These are phyloP conservation scores for Takifugu rubripes DNA, from an alignment of 2,797 vertebrate species.

Conservation along the genomic window DNA sequence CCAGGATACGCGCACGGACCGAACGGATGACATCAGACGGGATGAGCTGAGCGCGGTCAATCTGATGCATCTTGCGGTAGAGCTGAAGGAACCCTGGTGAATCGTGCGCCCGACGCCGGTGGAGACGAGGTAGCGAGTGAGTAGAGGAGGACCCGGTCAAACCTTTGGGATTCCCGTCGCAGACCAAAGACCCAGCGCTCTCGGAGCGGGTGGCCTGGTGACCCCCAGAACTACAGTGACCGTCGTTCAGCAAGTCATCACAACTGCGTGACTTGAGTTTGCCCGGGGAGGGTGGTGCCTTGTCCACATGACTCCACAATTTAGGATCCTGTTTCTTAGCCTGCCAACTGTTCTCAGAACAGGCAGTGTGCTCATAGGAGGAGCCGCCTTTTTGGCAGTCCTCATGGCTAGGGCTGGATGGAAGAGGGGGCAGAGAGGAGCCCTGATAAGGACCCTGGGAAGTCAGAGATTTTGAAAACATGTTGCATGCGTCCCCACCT, in stretches of 20 bases:
- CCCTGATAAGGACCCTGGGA: slow-evolving; percentile 79
- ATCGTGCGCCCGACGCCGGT: slow-evolving; percentile 78
- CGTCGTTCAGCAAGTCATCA: slow-evolving; percentile 87
- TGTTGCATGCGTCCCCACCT: slow-evolving; percentile 94
- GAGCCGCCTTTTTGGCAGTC: slow-evolving; percentile 73
- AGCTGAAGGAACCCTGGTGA: slow-evolving; percentile 93
- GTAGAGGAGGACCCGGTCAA: slow-evolving; percentile 38
- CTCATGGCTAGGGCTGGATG: slow-evolving; percentile 50
- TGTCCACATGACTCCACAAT: slow-evolving; percentile 89
- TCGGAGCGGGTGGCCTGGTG: slow-evolving; percentile 81
- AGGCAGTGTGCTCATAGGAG: slow-evolving; percentile 81
- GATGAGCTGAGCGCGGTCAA: slow-evolving; percentile 91
- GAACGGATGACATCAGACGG: slow-evolving; percentile 93
- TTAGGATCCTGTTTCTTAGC: slow-evolving; percentile 80
- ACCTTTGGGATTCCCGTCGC: slow-evolving; percentile 75
- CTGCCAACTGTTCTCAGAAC: slow-evolving; percentile 87
- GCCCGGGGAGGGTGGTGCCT: slow-evolving; percentile 59
- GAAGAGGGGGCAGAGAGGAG: slow-evolving; percentile 69
- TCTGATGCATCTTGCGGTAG: slow-evolving; percentile 98
- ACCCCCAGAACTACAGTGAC: slow-evolving; percentile 49
- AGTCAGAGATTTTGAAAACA: slow-evolving; percentile 85
- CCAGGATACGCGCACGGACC: slow-evolving; percentile 90
- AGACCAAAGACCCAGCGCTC: slow-evolving; percentile 87
- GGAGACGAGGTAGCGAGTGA: slow-evolving; percentile 58
- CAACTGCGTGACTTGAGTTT: slow-evolving; percentile 95